These are phyloP conservation scores for Phalloptychus januarius DNA, from an alignment of 2,797 vertebrate species.

Conservation along the genomic window DNA sequence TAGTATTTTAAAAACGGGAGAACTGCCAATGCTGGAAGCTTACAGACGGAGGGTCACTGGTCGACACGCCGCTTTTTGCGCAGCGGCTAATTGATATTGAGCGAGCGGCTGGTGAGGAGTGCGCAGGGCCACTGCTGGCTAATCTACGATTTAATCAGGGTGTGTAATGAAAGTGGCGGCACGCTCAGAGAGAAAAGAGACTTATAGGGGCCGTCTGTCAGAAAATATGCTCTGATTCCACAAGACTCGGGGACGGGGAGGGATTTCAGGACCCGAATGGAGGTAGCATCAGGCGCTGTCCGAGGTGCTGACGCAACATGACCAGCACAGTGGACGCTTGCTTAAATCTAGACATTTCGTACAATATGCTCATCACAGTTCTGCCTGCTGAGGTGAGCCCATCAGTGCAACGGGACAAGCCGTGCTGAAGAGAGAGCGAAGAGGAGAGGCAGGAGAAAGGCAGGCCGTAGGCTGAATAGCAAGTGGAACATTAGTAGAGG, in stretches of 20 bases:
- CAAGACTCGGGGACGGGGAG: constrained; percentile 86
- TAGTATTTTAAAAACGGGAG: constrained; percentile 82
- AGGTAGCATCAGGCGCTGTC: constrained; percentile 50
- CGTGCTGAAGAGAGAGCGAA: constrained; percentile 44
- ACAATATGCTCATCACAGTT: constrained; percentile 80
- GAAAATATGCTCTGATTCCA: constrained; percentile 93
- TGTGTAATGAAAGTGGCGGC: constrained; percentile 99
- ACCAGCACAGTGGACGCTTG: not conserved
- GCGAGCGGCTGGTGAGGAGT: constrained; percentile 96
- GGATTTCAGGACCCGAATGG: constrained; percentile 22
- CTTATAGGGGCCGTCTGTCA: constrained; percentile 99
- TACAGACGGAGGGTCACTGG: constrained; percentile 73
- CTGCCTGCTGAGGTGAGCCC: constrained; percentile 67
- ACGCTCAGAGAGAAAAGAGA: constrained; percentile 96
- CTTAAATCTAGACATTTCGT: constrained; percentile 24
- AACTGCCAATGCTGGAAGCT: constrained; percentile 81
- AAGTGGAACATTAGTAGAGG: constrained; percentile 96
- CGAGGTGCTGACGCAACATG: constrained; percentile 45
- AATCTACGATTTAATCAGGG: constrained; percentile 99
- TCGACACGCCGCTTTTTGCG: constrained; percentile 90
- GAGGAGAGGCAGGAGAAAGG: constrained; percentile 69
- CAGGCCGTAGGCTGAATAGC: constrained; percentile 93
- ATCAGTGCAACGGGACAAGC: constrained; percentile 83
- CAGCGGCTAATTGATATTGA: constrained; percentile 99
- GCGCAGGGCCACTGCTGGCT: constrained; percentile 99